phyloP scores from a whole-genome alignment of 2,888 invertebrate genomes.

The Leucania comma region DNA sequence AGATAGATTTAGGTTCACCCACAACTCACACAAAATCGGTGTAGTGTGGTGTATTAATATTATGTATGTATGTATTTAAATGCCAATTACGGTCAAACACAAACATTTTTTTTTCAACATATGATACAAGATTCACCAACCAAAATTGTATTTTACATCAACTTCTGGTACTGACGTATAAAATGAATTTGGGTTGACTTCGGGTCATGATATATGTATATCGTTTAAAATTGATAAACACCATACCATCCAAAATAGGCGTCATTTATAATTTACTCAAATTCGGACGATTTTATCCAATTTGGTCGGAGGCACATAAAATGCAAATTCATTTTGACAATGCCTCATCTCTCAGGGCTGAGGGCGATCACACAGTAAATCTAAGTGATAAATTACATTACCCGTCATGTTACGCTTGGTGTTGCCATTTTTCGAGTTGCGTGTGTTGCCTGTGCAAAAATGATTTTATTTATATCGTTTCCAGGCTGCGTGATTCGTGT shows the following conservation, averaged over 20 bases:
- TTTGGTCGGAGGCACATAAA: slow-evolving; percentile 22
- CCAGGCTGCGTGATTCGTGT: background rate
- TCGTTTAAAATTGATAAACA: background rate
- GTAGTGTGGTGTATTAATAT: too few relatives aligned
- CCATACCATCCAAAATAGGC: background rate
- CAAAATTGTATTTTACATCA: too few relatives aligned
- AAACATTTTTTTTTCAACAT: too few relatives aligned
- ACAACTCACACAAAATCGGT: too few relatives aligned
- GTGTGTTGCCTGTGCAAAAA: slow-evolving; percentile 28
- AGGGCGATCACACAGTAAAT: slow-evolving; percentile 37
- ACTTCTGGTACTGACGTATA: too few relatives aligned
- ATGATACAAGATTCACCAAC: too few relatives aligned
- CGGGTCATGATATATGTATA: background rate
- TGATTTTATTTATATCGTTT: background rate
- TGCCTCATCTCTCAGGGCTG: slow-evolving; percentile 20
- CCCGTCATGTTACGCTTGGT: slow-evolving; percentile 26
- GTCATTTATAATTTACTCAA: slow-evolving; percentile 6
- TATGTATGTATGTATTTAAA: too few relatives aligned
- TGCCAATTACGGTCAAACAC: too few relatives aligned
- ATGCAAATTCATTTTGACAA: slow-evolving; percentile 38
- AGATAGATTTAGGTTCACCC: too few relatives aligned
- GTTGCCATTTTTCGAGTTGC: slow-evolving; percentile 19
- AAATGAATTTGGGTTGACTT: too few relatives aligned
- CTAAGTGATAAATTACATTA: slow-evolving; percentile 47
- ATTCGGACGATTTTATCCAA: slow-evolving; percentile 29